Evolutionary conservation across 2,113 vertebrate species (phyloP), one percentile per base, ranked within the genome.

Genomic region (Formicarius rufipectus): DNA sequence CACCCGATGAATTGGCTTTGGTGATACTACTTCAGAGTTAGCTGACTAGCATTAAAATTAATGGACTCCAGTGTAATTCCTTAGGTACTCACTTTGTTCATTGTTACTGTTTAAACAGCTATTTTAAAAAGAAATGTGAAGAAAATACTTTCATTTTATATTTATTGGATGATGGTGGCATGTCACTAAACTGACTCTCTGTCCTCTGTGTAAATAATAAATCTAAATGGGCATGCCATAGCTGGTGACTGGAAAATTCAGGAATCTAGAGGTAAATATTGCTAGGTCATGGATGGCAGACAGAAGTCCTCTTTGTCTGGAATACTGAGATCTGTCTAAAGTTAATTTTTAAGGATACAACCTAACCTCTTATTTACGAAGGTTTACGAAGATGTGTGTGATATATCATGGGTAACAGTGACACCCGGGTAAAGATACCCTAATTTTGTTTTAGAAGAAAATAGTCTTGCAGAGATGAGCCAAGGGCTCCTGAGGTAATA

Each of bases 1-100:
- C 79, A 74, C 23, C 37, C 78, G 53, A 75, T 64, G 16, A 77
- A 81, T 44, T 89, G 2, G 42, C 40, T 75, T 66, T 91, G 76
- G 45, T 90, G n/a, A 67, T 86, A 96, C 25, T 93, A n/a, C 96
- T 97, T 96, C 72, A 87, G 69, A 92, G 79, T 95, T 91, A 90
- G 37, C 42, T 95, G 84, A 78, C 71, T 82, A 62, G n/a, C 10
- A 7, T 96, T 87, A 84, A 96, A 97, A 96, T 78, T 19, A 94
- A 96, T 50, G 56, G 42, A 87, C 68, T 93, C 78, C 50, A 86
- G 1, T 74, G 28, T 55, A 94, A 95, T 95, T 92, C 42, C 60
- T 81, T 59, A 67, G 64, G 71, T 79, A 90, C 69, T 93, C 58
- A 60, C 60, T 93, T 94, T 68, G 24, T 90, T 89, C 63, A 37